Evolutionary conservation across 2,888 invertebrate species (phyloP), one percentile per base, ranked within the genome.

Genomic region (Seira musarum): DNA sequence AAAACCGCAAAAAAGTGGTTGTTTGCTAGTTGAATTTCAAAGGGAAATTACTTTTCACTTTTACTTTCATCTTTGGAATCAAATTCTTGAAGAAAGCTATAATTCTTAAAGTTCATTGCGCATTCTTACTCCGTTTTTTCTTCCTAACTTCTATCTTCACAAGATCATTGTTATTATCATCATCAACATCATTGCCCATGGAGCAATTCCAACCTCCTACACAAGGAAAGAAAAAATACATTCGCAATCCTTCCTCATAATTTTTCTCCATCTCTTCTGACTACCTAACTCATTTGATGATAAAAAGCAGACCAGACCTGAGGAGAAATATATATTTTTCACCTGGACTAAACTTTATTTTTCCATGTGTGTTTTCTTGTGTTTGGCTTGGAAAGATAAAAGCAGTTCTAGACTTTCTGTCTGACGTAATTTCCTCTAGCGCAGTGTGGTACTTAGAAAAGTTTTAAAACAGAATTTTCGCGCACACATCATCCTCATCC

Each of bases 121-220:
- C 49, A 49, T 49, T 49, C 49, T 49, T 49, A 2, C 49, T 49
- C 13, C 49, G 49, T 49, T 49, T 49, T 49, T 3, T 15, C 15
- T 13, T 49, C 17, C 49, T n/a, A 49, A 8, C 17, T 49, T n/a
- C 49, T 49, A 49, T 49, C 49, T 49, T 49, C 49, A n/a, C 49
- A 49, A 49, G 49, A 49, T 49, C 49, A 49, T 49, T 49, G 49
- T 49, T 49, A 49, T 49, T 49, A 49, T 49, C 49, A 49, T 49
- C 15, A 15, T 49, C 15, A 49, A 8, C 15, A 49, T 49, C 49
- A 49, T 49, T 49, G 49, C 49, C 49, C 3, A 15, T 49, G 49
- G 49, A 49, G 49, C 15, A 49, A 49, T 49, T 49, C 49, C 49
- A 49, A 15, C 49, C 49, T 49, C 49, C 49, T 49, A 3, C 49